Percentiles rank a stretch among this genome's conserved stretches.
Conservation (phyloP, 2,113 vertebrate genomes). For the Myiopsitta monachus region DNA sequence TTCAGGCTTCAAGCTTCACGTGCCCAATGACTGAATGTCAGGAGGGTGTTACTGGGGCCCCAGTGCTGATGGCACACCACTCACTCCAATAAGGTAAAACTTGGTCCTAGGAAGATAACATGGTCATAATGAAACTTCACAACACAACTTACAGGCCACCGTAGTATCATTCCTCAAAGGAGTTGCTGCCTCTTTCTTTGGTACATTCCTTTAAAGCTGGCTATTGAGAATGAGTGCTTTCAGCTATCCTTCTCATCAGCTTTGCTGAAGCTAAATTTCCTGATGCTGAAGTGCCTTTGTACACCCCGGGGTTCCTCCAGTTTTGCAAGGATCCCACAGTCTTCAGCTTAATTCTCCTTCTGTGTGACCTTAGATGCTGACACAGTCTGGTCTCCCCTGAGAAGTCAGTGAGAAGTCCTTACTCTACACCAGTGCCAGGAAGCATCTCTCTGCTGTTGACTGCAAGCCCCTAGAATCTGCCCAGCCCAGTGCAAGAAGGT, state of each 20-base stretch:
- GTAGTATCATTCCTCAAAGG: not conserved
- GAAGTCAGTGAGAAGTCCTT: not conserved
- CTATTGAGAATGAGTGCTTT: not conserved
- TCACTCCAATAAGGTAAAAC: not conserved
- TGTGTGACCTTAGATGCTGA: not conserved
- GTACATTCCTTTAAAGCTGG: not conserved
- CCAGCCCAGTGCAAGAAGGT: not conserved
- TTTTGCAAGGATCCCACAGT: not conserved
- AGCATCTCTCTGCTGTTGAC: not conserved
- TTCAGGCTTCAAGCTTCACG: not conserved
- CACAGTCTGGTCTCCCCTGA: not conserved
- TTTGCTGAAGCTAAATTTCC: not conserved
- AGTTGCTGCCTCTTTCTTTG: not conserved
- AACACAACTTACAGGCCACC: not conserved
- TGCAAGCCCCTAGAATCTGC: not conserved
- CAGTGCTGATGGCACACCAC: accelerated
- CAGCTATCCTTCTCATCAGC: not conserved
- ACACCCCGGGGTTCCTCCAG: not conserved
- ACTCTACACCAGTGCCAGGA: not conserved
- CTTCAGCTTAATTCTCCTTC: not conserved
- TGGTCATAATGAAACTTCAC: not conserved
- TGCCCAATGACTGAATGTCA: not conserved
- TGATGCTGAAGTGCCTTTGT: not conserved
- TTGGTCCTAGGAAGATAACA: not conserved
- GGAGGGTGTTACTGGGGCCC: not conserved